Evolutionary conservation across 2,888 invertebrate species (phyloP).

Genomic region (Teinopalpus imperialis): DNA sequence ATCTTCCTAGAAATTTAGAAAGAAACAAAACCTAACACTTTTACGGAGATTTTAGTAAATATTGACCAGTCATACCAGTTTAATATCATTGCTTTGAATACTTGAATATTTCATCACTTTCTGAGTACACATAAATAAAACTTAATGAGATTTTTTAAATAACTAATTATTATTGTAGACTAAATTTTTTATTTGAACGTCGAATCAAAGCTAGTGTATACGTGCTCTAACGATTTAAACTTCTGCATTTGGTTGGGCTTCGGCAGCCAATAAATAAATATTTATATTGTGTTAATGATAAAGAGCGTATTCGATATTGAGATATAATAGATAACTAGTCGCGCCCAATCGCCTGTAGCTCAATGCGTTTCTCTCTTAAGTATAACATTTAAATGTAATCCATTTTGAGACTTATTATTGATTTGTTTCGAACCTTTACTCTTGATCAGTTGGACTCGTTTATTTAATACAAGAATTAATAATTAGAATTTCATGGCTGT

Average conservation of each 20-base stretch:
- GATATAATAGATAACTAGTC: constrained; percentile 56
- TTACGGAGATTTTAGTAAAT: no score
- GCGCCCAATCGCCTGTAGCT: constrained; percentile 51
- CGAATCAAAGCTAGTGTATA: no score
- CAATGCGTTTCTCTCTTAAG: constrained; percentile 33
- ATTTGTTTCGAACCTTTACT: constrained; percentile 27
- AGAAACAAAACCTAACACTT: no score
- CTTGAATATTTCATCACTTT: no score
- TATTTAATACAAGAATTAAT: constrained; percentile 26
- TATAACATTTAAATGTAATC: constrained; percentile 31
- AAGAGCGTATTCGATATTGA: constrained; percentile 54
- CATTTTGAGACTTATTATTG: constrained; percentile 29
- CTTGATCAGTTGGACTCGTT: constrained; percentile 27
- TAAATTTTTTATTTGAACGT: no score
- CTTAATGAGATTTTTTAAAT: no score
- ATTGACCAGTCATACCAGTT: no score
- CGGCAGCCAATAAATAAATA: constrained; percentile 62
- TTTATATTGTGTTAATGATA: constrained; percentile 74
- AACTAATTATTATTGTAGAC: no score
- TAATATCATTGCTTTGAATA: no score
- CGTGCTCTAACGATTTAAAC: constrained; percentile 47
- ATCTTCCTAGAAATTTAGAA: no score
- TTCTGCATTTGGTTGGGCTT: constrained; percentile 62
- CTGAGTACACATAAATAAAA: no score
- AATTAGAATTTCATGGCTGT: constrained; percentile 23